A percentile compares a stretch with the other conserved stretches of the same genome.
These are phyloP conservation scores for Eptatretus burgeri DNA, from an alignment of 2,113 vertebrate genomes.

Conservation along the genomic window DNA sequence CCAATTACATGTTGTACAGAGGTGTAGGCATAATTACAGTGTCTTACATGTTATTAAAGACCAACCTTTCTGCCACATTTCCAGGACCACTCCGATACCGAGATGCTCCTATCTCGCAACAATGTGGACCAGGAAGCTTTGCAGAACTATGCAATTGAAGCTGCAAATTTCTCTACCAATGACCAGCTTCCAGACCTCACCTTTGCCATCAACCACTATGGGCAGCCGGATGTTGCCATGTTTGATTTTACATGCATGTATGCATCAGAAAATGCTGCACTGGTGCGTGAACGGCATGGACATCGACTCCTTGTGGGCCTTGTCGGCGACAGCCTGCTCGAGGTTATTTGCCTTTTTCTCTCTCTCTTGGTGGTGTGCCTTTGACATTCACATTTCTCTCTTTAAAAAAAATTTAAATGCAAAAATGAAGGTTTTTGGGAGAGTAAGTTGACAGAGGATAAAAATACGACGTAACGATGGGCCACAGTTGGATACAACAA, in stretches of 20 bases:
- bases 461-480: no score
- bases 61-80: no score
- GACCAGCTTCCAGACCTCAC: conserved; percentile 62
- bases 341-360: conserved; percentile 25
- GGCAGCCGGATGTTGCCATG: conserved; percentile 91
- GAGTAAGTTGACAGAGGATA: no score
- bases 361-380: neutral
- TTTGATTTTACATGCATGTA: conserved; percentile 99
- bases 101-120: conserved; percentile 53
- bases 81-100: conserved; percentile 69
- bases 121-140: conserved; percentile 80
- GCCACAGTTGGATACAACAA: no score
- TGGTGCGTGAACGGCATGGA: conserved; percentile 53
- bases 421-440: no score
- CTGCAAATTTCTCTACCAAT: conserved; percentile 79
- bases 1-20: no score
- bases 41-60: no score
- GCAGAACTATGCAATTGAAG: conserved; percentile 56
- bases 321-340: conserved; percentile 74
- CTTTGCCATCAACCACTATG: conserved; percentile 94
- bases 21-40: no score
- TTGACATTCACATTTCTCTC: neutral
- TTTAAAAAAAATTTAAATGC: neutral
- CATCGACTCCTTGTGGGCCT: conserved; percentile 58
- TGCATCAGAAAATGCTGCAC: conserved; percentile 63